These are phyloP conservation scores for Lepisosteus oculatus DNA, from an alignment of 2,113 vertebrate genomes.

Conservation along the genomic window DNA sequence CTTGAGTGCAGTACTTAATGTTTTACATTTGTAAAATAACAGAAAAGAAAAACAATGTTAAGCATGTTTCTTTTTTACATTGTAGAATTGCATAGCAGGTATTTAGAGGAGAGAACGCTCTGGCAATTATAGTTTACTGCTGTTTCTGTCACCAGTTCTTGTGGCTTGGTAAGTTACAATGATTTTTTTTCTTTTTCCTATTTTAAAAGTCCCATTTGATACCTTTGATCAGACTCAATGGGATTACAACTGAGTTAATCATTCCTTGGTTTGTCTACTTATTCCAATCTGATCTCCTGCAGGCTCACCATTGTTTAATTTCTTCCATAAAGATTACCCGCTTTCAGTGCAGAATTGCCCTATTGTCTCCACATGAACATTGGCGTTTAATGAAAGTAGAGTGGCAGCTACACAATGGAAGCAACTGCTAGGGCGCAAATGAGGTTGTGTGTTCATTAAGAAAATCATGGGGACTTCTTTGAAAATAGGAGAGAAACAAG, in stretches of 20 bases:
- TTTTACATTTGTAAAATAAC: too few relatives aligned
- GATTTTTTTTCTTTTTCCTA: conserved; percentile 38
- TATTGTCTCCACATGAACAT: conserved; percentile 47
- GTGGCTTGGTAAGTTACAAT: conserved; percentile 30
- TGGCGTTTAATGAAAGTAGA: conserved; percentile 43
- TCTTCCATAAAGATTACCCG: conserved; percentile 54
- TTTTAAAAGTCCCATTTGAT: conserved; percentile 39
- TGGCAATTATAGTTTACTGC: too few relatives aligned
- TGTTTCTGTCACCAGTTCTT: conserved; percentile 48
- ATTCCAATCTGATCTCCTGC: conserved; percentile 52
- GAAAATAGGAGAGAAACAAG: conserved; percentile 41
- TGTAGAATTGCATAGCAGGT: too few relatives aligned
- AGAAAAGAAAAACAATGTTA: too few relatives aligned
- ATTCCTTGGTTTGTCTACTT: conserved; percentile 55
- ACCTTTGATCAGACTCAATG: conserved; percentile 54
- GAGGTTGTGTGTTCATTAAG: conserved; percentile 40
- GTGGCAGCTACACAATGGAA: conserved; percentile 42
- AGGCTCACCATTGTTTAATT: conserved; percentile 48
- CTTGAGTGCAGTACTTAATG: too few relatives aligned
- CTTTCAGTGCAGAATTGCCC: conserved; percentile 43
- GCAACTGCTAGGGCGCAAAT: conserved; percentile 27
- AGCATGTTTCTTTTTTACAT: too few relatives aligned
- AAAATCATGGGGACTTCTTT: conserved; percentile 36
- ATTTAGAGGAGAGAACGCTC: too few relatives aligned
- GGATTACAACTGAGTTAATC: conserved; percentile 59